Conservation (phyloP, 2,113 vertebrate genomes). For the Alligator mississippiensis region DNA sequence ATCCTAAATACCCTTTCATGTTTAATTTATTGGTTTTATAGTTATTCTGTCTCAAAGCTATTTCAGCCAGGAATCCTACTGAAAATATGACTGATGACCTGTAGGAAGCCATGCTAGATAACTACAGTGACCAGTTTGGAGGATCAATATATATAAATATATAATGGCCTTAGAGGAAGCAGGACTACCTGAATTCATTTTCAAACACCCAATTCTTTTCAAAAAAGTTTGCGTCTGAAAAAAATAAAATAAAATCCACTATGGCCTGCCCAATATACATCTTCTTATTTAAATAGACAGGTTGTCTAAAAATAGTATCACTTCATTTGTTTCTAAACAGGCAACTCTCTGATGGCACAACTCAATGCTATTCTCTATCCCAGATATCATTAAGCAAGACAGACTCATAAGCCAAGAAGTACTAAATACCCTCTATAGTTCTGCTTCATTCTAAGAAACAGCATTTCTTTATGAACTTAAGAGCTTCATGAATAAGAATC, state of each 20-base stretch:
- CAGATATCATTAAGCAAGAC: not conserved
- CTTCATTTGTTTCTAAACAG: not conserved
- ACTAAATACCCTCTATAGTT: slow-evolving; percentile 62
- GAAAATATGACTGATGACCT: slow-evolving; percentile 54
- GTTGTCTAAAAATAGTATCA: not conserved
- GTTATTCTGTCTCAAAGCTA: not conserved
- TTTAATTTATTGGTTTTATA: not conserved
- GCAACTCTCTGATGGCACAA: not conserved
- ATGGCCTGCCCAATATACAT: slow-evolving; percentile 2
- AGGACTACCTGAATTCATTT: slow-evolving; percentile 6
- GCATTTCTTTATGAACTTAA: not conserved
- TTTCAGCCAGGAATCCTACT: not conserved
- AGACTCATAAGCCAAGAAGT: not conserved
- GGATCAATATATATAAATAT: not conserved
- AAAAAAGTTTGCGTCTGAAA: not conserved
- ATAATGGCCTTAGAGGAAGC: not conserved
- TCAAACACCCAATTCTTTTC: not conserved
- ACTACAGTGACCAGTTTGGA: slow-evolving; percentile 69
- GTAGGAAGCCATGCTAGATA: slow-evolving; percentile 63
- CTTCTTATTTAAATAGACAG: slow-evolving; percentile 24
- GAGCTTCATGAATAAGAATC: not conserved
- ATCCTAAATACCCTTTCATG: slow-evolving; percentile 5
- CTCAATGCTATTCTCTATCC: not conserved
- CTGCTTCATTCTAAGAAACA: not conserved
- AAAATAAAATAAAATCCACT: slow-evolving; percentile 4